Base-by-base conservation (phyloP, 2,797 vertebrate genomes). In the Galago senegalensis region DNA sequence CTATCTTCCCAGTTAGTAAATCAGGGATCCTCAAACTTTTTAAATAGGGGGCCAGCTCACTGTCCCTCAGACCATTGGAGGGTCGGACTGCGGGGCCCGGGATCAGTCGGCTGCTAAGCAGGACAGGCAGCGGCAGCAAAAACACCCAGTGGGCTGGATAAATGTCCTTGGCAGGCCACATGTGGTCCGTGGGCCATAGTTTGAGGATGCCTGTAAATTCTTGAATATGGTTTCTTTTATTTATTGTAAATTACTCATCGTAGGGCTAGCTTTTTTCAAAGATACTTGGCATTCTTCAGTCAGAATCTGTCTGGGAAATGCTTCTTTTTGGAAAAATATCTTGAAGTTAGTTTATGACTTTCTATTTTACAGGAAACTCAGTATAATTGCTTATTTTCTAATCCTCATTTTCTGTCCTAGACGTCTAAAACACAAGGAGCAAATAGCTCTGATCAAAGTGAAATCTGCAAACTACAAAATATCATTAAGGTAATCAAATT, bases 401-500 rank as follows among this genome's bases (percentile, higher is more conserved):
- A 73, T 96, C 96, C 79, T 97, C 63, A 93, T 98, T 96, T 91
- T 97, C 88, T 97, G 27, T 96, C 97, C 89, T 96, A 99, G 99
- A 98, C 98, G 87, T 99, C 99, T 9, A 98, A 99, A 97, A 86
- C 93, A 20, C 98, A 99, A 96, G 99, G 99, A 97, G 73, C 96
- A 80, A 98, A 98, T 40, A 99, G 98, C 60, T 98, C 98, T 7
- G 99, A 99, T 96, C 99, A 99, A 97, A 99, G 98, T 80, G 99
- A 99, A 97, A 98, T 99, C 95, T 98, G 99, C 80, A 99, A 99
- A 96, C 98, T 99, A 58, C 99, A 99, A 97, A 99, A 99, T 97
- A 98, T 98, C 73, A 98, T 99, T 85, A 99, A 99, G 99, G 99
- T 99, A 98, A 98, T 58, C 76, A 96, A 29, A 92, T 6, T 77